Percentiles rank a stretch among this genome's conserved stretches.
Evolutionary conservation across 2,113 vertebrate genomes (phyloP).

Genomic region (western clawed frog (Xenopus tropicalis)): UCB_Xtro_10.0 CM004445.2:105539001-105539500

Average conservation of each 20-base stretch:
- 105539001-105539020: constrained; percentile 46
- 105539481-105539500: constrained; percentile 83
- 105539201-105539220: no score
- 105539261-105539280: neutral
- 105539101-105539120: no score
- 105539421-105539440: constrained; percentile 78
- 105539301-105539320: constrained; percentile 6
- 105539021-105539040: neutral
- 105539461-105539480: constrained; percentile 66
- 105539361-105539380: constrained; percentile 71
- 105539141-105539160: no score
- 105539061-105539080: no score
- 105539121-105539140: no score
- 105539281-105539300: neutral
- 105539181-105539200: no score
- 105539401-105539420: constrained; percentile 71
- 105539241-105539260: no score
- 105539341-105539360: constrained; percentile 72
- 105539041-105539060: neutral
- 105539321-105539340: constrained; percentile 89
- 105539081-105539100: no score
- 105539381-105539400: constrained; percentile 74
- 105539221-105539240: no score
- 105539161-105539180: no score
- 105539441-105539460: constrained; percentile 76